phyloP scores from a whole-genome alignment of 2,113 vertebrate species.

The Oreotrochilus melanogaster region DNA sequence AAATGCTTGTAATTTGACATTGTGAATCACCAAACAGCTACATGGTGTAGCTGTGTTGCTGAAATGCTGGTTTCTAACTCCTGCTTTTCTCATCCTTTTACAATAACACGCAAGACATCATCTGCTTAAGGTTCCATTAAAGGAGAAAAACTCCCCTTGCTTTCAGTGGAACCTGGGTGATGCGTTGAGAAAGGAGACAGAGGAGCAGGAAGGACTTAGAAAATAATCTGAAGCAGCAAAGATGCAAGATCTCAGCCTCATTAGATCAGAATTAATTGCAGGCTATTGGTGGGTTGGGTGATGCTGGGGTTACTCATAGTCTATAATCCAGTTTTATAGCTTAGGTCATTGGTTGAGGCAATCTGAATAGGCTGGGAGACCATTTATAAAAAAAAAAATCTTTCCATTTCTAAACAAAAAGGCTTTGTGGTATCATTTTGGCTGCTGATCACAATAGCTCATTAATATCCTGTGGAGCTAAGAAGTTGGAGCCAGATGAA shows the following conservation, averaged over 20 bases:
- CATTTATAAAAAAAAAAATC: neutral
- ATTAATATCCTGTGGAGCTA: neutral
- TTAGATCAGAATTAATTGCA: neutral
- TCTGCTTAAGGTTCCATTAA: neutral
- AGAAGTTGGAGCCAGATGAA: neutral
- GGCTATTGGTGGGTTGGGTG: neutral
- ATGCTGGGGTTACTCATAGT: neutral
- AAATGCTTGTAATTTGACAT: neutral
- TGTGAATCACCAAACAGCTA: neutral
- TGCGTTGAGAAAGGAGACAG: neutral
- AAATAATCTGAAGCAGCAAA: neutral
- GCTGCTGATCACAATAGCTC: neutral
- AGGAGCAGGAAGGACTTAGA: neutral
- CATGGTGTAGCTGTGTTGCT: neutral
- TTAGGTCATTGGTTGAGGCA: neutral
- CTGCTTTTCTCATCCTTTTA: neutral
- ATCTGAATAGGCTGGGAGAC: neutral
- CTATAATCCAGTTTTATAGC: neutral
- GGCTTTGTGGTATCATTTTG: neutral
- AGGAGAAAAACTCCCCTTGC: neutral
- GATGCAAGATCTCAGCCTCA: neutral
- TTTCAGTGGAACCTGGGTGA: accelerated
- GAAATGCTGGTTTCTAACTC: neutral
- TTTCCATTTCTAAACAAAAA: neutral
- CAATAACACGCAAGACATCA: neutral